Conservation (phyloP, 2,113 vertebrate genomes). For the Theristicus caerulescens region DNA sequence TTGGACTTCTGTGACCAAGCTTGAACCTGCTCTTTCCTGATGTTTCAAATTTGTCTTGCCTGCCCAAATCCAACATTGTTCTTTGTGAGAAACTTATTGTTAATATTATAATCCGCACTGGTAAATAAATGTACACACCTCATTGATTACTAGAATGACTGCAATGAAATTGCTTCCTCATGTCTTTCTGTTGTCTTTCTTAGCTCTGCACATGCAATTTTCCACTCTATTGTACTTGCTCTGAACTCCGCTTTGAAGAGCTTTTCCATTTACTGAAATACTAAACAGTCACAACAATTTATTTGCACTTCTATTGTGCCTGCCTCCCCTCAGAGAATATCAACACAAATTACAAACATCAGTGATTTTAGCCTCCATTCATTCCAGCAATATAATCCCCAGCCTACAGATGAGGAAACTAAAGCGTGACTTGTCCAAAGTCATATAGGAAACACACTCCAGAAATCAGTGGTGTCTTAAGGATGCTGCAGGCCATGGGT, state of each 20-base stretch:
- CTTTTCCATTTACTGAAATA: slow-evolving; percentile 61
- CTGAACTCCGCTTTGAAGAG: slow-evolving; percentile 52
- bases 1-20: neutral
- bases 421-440: slow-evolving; percentile 47
- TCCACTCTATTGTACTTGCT: slow-evolving; percentile 56
- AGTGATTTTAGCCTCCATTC: slow-evolving; percentile 56
- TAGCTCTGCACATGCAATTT: slow-evolving; percentile 50
- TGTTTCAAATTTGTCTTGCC: neutral
- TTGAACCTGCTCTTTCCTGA: neutral
- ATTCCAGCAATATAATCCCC: slow-evolving; percentile 38
- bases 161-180: slow-evolving; percentile 39
- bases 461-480: slow-evolving; percentile 1
- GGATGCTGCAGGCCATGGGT: slow-evolving; percentile 9
- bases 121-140: slow-evolving; percentile 9
- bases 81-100: neutral
- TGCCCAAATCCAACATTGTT: neutral
- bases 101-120: slow-evolving; percentile 24
- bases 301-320: slow-evolving; percentile 60
- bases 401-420: slow-evolving; percentile 27
- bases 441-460: slow-evolving; percentile 38
- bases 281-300: slow-evolving; percentile 62
- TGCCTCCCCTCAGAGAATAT: slow-evolving; percentile 54
- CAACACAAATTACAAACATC: slow-evolving; percentile 65
- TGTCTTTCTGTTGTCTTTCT: neutral
- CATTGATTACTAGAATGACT: slow-evolving; percentile 39